phyloP scores from a whole-genome alignment of 2,888 invertebrate species.

The Xestia rhomboidea region DNA sequence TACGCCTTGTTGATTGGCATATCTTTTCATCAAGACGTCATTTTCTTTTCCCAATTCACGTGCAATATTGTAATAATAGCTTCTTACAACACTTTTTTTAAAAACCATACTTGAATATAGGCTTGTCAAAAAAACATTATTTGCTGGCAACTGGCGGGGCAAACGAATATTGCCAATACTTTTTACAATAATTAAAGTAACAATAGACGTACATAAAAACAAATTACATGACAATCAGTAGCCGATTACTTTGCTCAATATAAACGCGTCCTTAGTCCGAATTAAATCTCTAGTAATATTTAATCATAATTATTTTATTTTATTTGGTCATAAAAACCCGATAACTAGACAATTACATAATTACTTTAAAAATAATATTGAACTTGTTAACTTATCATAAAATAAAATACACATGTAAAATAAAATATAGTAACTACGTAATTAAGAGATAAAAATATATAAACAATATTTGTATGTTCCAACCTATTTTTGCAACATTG shows the following conservation, averaged over 20 bases:
- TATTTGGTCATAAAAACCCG: conserved; percentile 26
- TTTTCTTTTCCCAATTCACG: neutral
- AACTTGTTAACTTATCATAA: conserved; percentile 33
- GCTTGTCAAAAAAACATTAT: neutral
- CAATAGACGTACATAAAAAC: neutral
- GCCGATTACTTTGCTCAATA: conserved; percentile 16
- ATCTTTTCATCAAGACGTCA: neutral
- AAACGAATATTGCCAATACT: neutral
- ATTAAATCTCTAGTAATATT: conserved; percentile 51
- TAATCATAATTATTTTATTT: conserved; percentile 18
- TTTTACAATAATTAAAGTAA: neutral
- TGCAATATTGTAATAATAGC: neutral
- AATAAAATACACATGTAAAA: conserved; percentile 16
- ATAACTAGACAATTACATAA: conserved; percentile 48
- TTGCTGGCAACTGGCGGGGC: neutral
- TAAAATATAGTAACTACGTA: conserved; percentile 23
- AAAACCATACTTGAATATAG: neutral
- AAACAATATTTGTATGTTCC: conserved; percentile 17
- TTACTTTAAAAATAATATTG: conserved; percentile 41
- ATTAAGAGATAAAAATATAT: conserved; percentile 30
- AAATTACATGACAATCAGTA: conserved; percentile 31
- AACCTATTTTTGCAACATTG: conserved; percentile 1
- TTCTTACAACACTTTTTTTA: conserved; percentile 6
- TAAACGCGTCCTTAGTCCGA: conserved; percentile 38
- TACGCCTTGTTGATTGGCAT: neutral